These are phyloP conservation scores for Steinernema feltiae DNA, from an alignment of 1,140 invertebrate genomes.

Conservation along the genomic window DNA sequence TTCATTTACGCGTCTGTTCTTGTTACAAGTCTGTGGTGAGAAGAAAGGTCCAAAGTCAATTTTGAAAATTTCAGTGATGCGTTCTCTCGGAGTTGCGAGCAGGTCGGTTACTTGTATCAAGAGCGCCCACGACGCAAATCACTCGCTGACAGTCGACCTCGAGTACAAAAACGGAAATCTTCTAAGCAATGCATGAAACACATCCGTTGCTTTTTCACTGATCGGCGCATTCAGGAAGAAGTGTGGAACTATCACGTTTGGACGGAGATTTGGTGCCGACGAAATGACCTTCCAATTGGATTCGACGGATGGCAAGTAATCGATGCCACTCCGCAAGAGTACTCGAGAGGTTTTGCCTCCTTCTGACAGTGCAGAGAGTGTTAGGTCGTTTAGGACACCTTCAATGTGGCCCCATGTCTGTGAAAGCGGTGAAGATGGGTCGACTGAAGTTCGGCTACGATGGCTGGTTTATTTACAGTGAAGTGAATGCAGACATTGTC, in stretches of 20 bases:
- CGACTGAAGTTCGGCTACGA: background rate
- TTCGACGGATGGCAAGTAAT: slow-evolving; percentile 5
- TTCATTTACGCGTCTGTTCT: background rate
- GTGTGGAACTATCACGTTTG: background rate
- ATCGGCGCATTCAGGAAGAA: background rate
- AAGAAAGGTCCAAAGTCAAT: background rate
- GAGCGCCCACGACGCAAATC: background rate
- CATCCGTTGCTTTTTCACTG: background rate
- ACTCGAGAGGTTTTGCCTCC: background rate
- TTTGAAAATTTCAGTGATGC: slow-evolving; percentile 8
- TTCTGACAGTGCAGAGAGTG: background rate
- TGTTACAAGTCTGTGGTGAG: background rate
- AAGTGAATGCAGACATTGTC: background rate
- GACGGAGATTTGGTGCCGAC: slow-evolving; percentile 4
- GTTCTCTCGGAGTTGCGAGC: background rate
- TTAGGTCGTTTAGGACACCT: background rate
- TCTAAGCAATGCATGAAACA: background rate
- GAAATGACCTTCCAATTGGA: background rate
- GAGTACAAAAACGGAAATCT: background rate
- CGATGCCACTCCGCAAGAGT: background rate
- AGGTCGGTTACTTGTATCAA: background rate
- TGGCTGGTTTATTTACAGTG: background rate
- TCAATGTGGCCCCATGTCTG: background rate
- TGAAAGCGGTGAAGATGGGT: background rate
- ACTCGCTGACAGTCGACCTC: background rate